A percentile compares a stretch with the other conserved stretches of the same genome.
Evolutionary conservation across 1,140 invertebrate species (phyloP).

Genomic region (Neodiprion lecontei): DNA sequence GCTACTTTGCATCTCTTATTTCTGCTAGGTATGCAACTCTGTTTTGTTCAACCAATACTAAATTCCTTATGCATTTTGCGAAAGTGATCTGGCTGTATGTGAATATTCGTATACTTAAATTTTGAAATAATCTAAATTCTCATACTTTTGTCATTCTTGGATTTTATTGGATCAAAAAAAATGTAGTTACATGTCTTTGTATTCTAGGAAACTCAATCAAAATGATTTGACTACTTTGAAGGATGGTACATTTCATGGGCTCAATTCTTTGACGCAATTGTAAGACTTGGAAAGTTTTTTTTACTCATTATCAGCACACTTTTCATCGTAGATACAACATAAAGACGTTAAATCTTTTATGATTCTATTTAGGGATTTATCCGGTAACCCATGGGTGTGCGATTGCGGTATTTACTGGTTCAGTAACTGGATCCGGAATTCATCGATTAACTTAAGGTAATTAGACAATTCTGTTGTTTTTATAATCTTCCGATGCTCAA

Average conservation of each 20-base stretch:
- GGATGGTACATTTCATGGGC: constrained; percentile 54
- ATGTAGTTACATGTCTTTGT: not conserved
- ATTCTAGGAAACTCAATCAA: constrained; percentile 53
- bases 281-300: constrained; percentile 36
- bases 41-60: constrained; percentile 11
- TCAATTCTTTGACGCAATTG: constrained; percentile 57
- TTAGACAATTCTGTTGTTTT: not conserved
- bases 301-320: not conserved
- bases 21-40: constrained; percentile 16
- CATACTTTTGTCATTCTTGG: too few species aligned
- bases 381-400: constrained; percentile 80
- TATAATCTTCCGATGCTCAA: constrained; percentile 4
- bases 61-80: not conserved
- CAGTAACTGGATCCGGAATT: constrained; percentile 74
- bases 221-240: constrained; percentile 51
- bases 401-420: constrained; percentile 85
- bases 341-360: constrained; percentile 29
- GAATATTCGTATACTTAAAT: too few species aligned
- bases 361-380: constrained; percentile 70
- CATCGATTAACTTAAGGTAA: constrained; percentile 71
- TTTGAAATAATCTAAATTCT: too few species aligned
- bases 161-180: not conserved
- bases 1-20: constrained; percentile 24
- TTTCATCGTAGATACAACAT: constrained; percentile 12
- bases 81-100: not conserved